Percentiles rank a stretch among this genome's conserved stretches.
phyloP scores from a whole-genome alignment of 2,888 invertebrate genomes.

The Mylabris sibirica region DNA sequence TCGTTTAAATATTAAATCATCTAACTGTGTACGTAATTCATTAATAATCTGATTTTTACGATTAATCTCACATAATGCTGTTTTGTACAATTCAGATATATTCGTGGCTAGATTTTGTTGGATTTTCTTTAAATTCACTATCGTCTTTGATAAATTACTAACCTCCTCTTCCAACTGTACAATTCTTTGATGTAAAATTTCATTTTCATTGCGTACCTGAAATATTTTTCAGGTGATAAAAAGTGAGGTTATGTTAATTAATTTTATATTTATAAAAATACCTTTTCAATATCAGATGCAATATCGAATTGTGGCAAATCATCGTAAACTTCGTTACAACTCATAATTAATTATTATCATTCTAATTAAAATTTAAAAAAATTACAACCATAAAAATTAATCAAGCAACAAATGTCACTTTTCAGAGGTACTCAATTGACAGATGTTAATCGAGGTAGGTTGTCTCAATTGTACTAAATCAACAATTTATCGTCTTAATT shows the following conservation, averaged over 20 bases:
- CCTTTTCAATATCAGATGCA: conserved; percentile 8
- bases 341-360: not conserved
- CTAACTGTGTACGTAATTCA: not conserved
- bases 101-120: conserved; percentile 14
- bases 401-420: not conserved
- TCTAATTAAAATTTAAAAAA: not conserved
- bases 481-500: not conserved
- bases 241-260: conserved; percentile 11
- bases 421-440: not conserved
- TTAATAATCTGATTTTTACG: not conserved
- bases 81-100: conserved; percentile 21
- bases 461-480: not conserved
- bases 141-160: not conserved
- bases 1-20: not conserved
- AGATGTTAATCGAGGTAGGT: not conserved
- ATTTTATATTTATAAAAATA: not conserved
- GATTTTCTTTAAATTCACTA: not conserved
- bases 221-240: not conserved
- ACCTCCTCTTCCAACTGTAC: conserved; percentile 4
- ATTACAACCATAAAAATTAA: not conserved
- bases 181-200: not conserved
- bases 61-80: not conserved
- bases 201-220: conserved; percentile 2
- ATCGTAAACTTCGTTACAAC: not conserved
- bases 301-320: conserved; percentile 14